Percentiles rank a stretch among this genome's conserved stretches.
phyloP scores from a whole-genome alignment of 1,140 invertebrate genomes.

The Sesamia nonagrioides region DNA sequence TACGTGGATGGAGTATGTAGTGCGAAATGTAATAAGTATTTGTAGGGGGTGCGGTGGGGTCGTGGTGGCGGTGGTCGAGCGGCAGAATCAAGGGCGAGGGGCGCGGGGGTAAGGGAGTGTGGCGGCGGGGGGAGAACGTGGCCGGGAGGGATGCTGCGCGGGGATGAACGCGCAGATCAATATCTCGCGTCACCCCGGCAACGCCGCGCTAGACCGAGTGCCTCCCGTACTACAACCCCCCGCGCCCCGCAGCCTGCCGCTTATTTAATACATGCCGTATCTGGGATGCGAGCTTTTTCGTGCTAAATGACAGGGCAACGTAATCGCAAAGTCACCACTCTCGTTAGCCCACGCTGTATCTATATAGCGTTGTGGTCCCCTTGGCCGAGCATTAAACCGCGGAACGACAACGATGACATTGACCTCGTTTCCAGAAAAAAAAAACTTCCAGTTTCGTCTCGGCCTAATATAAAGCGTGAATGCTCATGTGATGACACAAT shows the following conservation, averaged over 20 bases:
- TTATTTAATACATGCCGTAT: constrained; percentile 87
- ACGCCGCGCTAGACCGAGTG: constrained; percentile 85
- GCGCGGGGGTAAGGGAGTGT: constrained; percentile 57
- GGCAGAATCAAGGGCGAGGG: constrained; percentile 79
- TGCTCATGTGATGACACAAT: constrained; percentile 19
- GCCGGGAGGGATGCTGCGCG: constrained; percentile 65
- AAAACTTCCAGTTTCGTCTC: constrained; percentile 55
- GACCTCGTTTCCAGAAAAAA: constrained; percentile 65
- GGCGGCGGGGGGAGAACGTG: constrained; percentile 61
- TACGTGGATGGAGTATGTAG: constrained; percentile 82
- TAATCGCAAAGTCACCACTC: constrained; percentile 72
- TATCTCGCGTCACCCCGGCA: constrained; percentile 84
- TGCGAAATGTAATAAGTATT: constrained; percentile 86
- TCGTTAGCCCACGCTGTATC: constrained; percentile 58
- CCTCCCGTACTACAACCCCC: constrained; percentile 80
- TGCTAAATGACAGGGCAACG: constrained; percentile 82
- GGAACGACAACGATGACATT: constrained; percentile 70
- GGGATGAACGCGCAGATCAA: constrained; percentile 77
- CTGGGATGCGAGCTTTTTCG: constrained; percentile 84
- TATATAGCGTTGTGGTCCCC: constrained; percentile 52
- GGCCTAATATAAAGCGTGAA: constrained; percentile 28
- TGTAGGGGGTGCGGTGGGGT: constrained; percentile 65
- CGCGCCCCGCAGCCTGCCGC: constrained; percentile 68
- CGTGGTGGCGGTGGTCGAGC: constrained; percentile 72
- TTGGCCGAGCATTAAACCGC: constrained; percentile 59